Conservation (phyloP, 2,888 invertebrate genomes). For the Steromphala cineraria region DNA sequence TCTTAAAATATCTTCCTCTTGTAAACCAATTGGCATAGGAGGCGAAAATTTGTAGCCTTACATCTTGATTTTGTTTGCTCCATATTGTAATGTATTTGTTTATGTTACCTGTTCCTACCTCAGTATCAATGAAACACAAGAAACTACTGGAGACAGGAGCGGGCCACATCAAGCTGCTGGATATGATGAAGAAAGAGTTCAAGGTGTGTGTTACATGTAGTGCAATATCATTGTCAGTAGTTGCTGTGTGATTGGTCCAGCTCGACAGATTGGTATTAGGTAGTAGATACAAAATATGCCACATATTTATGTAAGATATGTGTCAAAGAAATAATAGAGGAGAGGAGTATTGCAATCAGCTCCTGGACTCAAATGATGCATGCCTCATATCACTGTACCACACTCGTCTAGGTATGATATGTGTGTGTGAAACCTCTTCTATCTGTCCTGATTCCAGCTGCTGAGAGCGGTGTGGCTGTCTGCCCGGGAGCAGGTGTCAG, state of each 20-base stretch:
- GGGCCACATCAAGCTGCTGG: constrained; percentile 79
- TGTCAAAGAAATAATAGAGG: neutral
- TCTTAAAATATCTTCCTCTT: too few species aligned
- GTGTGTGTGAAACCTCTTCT: too few species aligned
- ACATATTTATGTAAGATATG: too few species aligned
- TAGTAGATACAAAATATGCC: too few species aligned
- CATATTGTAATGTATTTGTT: too few species aligned
- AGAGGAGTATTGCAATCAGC: too few species aligned
- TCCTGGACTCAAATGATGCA: neutral
- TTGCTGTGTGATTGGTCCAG: too few species aligned
- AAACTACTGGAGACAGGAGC: constrained; percentile 77
- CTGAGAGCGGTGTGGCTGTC: constrained; percentile 71
- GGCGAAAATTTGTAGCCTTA: too few species aligned
- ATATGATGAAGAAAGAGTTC: constrained; percentile 82
- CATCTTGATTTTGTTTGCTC: too few species aligned
- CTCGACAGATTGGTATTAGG: too few species aligned
- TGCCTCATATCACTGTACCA: neutral
- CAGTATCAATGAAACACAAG: constrained; percentile 36
- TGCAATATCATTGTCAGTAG: too few species aligned
- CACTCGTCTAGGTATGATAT: neutral
- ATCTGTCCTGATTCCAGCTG: constrained; percentile 45
- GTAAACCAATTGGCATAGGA: too few species aligned
- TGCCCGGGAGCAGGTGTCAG: constrained; percentile 77
- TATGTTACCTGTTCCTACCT: neutral
- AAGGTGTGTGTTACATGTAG: constrained; percentile 69